Evolutionary conservation across 2,113 vertebrate species (phyloP).

Genomic region (Sinocyclocheilus maitianheensis): DNA sequence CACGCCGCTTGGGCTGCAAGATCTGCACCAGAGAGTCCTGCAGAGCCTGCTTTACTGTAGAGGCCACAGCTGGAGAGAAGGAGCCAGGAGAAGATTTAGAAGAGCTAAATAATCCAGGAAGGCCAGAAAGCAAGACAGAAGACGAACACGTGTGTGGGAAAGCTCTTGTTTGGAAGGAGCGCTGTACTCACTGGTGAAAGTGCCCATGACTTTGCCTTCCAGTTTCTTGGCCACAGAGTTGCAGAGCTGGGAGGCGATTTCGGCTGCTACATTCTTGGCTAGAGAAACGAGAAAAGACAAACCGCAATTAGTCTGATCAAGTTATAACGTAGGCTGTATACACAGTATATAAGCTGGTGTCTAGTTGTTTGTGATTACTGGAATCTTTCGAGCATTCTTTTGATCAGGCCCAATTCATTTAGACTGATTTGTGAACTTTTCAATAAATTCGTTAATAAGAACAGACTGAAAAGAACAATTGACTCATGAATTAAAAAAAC

Average conservation of each 20-base stretch:
- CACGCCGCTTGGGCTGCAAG: conserved; percentile 92
- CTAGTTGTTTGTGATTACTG: background rate
- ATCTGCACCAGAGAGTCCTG: conserved; percentile 98
- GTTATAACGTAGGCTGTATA: background rate
- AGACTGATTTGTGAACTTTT: background rate
- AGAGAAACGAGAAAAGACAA: background rate
- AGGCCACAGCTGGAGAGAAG: conserved; percentile 84
- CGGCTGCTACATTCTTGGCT: conserved; percentile 98
- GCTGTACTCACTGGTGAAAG: conserved; percentile 92
- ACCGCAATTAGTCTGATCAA: background rate
- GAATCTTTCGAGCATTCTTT: background rate
- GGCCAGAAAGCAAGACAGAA: background rate
- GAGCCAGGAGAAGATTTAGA: background rate
- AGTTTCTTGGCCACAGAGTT: conserved; percentile 95
- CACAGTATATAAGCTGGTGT: background rate
- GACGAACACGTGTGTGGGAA: background rate
- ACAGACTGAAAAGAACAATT: background rate
- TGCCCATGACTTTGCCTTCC: conserved; percentile 99
- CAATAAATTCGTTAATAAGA: background rate
- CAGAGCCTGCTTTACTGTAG: conserved; percentile 93
- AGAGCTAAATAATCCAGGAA: background rate
- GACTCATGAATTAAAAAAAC: background rate
- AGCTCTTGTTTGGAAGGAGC: background rate
- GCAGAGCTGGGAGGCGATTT: conserved; percentile 91
- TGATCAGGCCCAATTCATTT: background rate